Conservation (phyloP, 2,113 vertebrate genomes). For the Phoenicopterus ruber region DNA sequence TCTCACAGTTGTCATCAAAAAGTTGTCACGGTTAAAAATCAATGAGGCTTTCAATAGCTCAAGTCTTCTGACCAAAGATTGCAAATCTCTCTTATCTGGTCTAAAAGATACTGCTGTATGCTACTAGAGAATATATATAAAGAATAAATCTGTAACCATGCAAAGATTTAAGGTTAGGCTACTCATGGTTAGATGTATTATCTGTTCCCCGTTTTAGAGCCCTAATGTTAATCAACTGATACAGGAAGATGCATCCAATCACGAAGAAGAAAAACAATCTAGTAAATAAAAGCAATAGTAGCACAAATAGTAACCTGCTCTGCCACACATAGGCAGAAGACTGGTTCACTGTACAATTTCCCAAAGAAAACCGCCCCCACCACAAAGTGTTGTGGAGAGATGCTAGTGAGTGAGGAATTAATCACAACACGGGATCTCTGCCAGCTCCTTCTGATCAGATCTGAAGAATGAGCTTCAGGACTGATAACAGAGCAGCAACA, state of each 20-base stretch:
- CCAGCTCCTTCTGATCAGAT: constrained; percentile 34
- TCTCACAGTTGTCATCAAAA: constrained; percentile 19
- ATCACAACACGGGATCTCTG: constrained; percentile 28
- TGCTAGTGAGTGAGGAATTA: not conserved
- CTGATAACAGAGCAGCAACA: constrained; percentile 15
- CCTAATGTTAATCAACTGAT: not conserved
- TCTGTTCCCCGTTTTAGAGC: not conserved
- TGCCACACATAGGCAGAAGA: not conserved
- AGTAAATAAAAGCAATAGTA: constrained; percentile 18
- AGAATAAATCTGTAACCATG: not conserved
- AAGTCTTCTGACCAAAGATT: not conserved
- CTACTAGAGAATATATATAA: not conserved
- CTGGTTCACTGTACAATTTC: not conserved
- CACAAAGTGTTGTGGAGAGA: not conserved
- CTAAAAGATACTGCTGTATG: not conserved
- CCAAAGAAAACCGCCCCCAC: not conserved
- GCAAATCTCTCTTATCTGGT: not conserved
- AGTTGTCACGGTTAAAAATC: constrained; percentile 12
- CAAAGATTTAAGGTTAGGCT: not conserved
- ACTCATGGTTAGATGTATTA: not conserved
- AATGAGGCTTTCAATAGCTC: not conserved
- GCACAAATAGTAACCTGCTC: not conserved
- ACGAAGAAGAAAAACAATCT: not conserved
- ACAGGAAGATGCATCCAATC: not conserved
- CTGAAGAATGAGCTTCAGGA: not conserved